phyloP scores from a whole-genome alignment of 2,888 invertebrate species.

The Epinotia demarniana region DNA sequence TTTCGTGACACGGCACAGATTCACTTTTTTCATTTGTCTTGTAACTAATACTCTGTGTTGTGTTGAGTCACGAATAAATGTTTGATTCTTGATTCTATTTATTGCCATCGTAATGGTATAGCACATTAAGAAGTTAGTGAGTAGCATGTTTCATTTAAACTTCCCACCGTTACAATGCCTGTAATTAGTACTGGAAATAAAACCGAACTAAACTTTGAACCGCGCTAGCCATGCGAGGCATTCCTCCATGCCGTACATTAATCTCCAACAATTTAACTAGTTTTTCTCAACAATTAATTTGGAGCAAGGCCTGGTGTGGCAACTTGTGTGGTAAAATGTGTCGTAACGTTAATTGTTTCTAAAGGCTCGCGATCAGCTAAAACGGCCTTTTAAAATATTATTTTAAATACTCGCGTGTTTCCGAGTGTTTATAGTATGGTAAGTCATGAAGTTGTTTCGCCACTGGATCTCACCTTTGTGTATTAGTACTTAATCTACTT shows the following conservation, averaged over 20 bases:
- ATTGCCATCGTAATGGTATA: not conserved
- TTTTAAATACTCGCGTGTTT: conserved; percentile 35
- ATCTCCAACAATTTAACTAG: conserved; percentile 35
- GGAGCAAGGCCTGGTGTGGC: conserved; percentile 40
- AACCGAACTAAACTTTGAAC: conserved; percentile 9
- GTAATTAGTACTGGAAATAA: not conserved
- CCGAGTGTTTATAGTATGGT: not conserved
- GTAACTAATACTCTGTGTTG: too few relatives aligned
- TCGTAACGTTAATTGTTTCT: conserved; percentile 43
- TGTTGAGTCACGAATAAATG: too few relatives aligned
- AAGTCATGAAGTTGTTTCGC: not conserved
- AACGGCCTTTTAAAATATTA: conserved; percentile 12
- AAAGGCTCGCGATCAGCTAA: conserved; percentile 32
- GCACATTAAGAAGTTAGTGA: not conserved
- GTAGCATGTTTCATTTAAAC: not conserved
- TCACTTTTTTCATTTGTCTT: too few relatives aligned
- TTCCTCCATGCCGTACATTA: conserved; percentile 11
- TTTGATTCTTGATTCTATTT: too few relatives aligned
- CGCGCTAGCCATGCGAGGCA: conserved; percentile 14
- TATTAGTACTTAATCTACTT: too few relatives aligned
- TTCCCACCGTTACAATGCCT: not conserved
- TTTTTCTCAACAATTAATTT: conserved; percentile 43
- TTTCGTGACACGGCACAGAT: too few relatives aligned
- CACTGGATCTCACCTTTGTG: not conserved
- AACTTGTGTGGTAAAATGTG: conserved; percentile 39